phyloP scores from a whole-genome alignment of 2,797 vertebrate species.

The Myiotriccus ornatus region DNA sequence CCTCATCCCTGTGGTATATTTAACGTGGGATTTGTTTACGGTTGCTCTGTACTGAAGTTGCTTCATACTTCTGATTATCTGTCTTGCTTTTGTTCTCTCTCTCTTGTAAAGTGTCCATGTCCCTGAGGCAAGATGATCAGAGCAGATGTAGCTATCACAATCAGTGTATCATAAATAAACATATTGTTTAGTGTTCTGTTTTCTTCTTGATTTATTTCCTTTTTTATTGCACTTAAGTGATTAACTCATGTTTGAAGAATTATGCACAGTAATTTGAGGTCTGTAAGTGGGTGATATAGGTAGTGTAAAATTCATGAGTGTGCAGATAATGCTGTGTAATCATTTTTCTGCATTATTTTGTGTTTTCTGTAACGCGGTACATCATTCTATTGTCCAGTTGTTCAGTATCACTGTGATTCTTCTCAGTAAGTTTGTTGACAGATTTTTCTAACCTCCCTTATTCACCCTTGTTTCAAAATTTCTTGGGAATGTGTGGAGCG shows the following conservation, averaged over 20 bases:
- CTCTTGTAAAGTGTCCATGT: background rate
- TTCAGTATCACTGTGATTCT: background rate
- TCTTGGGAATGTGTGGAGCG: background rate
- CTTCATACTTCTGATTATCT: background rate
- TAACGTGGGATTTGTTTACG: background rate
- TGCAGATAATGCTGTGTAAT: background rate
- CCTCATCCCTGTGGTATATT: fast-evolving
- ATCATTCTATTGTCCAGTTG: background rate
- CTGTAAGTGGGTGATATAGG: background rate
- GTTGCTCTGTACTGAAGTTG: background rate
- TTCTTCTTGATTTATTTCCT: background rate
- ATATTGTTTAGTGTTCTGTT: background rate
- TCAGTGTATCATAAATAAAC: background rate
- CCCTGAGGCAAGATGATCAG: background rate
- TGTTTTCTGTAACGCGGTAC: background rate
- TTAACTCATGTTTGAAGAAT: background rate
- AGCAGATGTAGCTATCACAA: background rate
- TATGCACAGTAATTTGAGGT: background rate
- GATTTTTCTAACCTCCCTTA: background rate
- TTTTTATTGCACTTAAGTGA: background rate
- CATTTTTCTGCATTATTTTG: background rate
- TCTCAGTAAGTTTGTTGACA: background rate
- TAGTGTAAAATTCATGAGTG: background rate
- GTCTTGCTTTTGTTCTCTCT: background rate
- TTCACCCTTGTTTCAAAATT: background rate